Evolutionary conservation across 2,797 vertebrate species (phyloP), one percentile per base, ranked within the genome.

Genomic region (Psittacula echo): DNA sequence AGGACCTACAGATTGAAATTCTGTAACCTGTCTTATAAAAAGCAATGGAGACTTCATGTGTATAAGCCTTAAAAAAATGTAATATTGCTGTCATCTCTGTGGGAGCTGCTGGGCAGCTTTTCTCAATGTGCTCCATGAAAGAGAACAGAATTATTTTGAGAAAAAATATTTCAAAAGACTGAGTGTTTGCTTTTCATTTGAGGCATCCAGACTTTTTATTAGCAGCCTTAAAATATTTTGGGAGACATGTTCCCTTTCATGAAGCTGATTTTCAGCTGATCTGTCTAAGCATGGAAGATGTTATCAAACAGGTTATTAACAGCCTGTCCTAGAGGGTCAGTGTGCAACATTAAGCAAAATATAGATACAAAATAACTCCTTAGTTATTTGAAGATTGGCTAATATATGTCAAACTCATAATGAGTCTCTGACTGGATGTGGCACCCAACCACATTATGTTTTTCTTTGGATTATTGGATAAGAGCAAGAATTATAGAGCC

Each of bases 191-290:
- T 85, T 94, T 96, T 77, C 45, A 71, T 94, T 27, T 60, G 61
- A 71, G 39, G n/a, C 45, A 92, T 78, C 30, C 58, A 89, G 53
- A 41, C 13, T 83, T 89, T 85, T 92, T 89, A 83, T 73, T 90
- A 89, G 48, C 34, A 62, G 39, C 42, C 68, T 71, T 80, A 91
- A 87, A 94, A 85, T 94, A 92, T 54, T 92, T 91, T 90, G 74
- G 65, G 74, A 80, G 65, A n/a, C 44, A 32, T 3, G 3, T 21
- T 45, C 8, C 3, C 41, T 50, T 93, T 74, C 50, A 20, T 48
- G 58, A 80, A 89, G 21, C 58, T 92, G 50, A 91, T 92, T 94
- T 93, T 32, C 41, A 85, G 9, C 51, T 89, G 56, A 77, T 90
- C 67, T 94, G 30, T 88, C 82, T 56, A 79, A 91, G 53, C 60